Conservation (phyloP, 2,797 vertebrate species). For the Rhinichthys osculus region DNA sequence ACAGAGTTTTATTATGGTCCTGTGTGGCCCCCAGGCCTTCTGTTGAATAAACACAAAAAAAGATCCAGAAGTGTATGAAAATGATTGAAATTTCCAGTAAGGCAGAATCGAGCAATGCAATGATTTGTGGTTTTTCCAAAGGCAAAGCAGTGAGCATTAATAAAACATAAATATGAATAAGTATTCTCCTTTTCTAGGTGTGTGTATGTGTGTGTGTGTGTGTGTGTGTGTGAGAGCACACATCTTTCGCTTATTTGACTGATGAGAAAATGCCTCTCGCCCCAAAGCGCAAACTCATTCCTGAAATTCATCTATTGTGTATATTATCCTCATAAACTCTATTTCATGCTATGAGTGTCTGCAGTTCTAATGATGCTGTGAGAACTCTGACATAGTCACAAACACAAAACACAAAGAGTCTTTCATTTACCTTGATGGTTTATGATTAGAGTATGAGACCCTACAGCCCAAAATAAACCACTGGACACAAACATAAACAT, state of each 20-base stretch:
- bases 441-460: conserved; percentile 4
- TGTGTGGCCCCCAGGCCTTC: conserved; percentile 26
- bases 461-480: conserved; percentile 22
- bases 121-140: conserved; percentile 57
- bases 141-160: conserved; percentile 58
- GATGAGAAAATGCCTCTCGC: conserved; percentile 50
- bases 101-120: conserved; percentile 48
- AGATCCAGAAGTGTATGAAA: conserved; percentile 48
- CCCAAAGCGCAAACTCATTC: conserved; percentile 55
- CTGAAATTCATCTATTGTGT: conserved; percentile 51
- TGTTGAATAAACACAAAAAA: conserved; percentile 50
- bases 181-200: conserved; percentile 39
- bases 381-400: conserved; percentile 11
- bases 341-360: conserved; percentile 47
- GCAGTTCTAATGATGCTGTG: conserved; percentile 9
- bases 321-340: conserved; percentile 50
- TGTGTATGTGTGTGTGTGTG: conserved; percentile 48
- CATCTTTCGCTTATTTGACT: conserved; percentile 48
- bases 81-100: conserved; percentile 54
- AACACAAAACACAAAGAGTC: conserved; percentile 2
- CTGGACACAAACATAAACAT: conserved; percentile 9
- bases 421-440: conserved; percentile 37
- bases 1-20: conserved; percentile 42
- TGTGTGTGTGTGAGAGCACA: conserved; percentile 31
- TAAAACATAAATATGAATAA: conserved; percentile 63